Conservation (phyloP, 2,797 vertebrate genomes). For the Danio kyathit region DNA sequence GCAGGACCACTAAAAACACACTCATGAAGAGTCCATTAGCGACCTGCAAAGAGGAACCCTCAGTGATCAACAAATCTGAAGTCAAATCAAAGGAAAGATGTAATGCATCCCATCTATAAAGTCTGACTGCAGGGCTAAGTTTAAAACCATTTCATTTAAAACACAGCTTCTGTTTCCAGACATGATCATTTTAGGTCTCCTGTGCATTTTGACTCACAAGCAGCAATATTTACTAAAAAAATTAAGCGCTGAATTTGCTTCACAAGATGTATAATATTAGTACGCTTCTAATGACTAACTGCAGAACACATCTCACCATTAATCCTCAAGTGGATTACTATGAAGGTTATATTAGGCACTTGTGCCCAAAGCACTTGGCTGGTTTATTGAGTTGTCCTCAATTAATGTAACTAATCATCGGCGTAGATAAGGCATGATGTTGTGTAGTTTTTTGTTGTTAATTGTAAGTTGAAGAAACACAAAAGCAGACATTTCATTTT, state of each 20-base stretch:
- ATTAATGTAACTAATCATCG: constrained; percentile 28
- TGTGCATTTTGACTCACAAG: constrained; percentile 2
- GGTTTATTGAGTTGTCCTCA: constrained; percentile 29
- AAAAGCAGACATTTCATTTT: too few relatives aligned
- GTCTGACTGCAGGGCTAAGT: background rate
- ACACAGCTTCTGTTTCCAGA: background rate
- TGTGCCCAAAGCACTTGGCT: constrained; percentile 37
- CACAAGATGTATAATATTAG: constrained; percentile 15
- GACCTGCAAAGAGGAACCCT: constrained; percentile 73
- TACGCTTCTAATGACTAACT: constrained; percentile 45
- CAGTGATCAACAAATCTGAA: background rate
- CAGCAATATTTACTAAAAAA: too few relatives aligned
- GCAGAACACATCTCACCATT: constrained; percentile 36
- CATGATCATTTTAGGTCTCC: background rate
- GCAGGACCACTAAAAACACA: constrained; percentile 90
- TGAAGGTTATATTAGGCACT: constrained; percentile 27
- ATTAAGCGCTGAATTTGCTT: background rate
- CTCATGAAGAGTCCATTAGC: constrained; percentile 92
- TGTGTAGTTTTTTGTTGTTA: too few relatives aligned
- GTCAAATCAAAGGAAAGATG: background rate
- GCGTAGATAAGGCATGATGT: background rate
- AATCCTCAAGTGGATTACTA: constrained; percentile 27
- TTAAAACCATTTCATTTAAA: background rate
- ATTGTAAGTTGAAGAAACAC: too few relatives aligned
- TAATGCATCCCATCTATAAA: background rate